phyloP scores from a whole-genome alignment of 2,888 invertebrate genomes.

The Cenopis cana region DNA sequence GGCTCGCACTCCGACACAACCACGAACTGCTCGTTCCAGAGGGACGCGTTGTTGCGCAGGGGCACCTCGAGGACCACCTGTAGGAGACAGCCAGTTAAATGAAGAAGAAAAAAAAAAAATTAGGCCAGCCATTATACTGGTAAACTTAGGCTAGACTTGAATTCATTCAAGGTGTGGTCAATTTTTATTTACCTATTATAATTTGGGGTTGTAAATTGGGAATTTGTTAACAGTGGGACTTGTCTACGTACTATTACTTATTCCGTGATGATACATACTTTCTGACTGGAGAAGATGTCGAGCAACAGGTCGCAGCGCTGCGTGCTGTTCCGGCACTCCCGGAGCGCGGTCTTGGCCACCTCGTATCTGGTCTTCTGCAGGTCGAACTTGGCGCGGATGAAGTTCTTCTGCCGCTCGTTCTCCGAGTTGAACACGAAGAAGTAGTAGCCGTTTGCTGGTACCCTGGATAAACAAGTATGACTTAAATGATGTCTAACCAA shows the following conservation, averaged over 20 bases:
- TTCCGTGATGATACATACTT: constrained; percentile 67
- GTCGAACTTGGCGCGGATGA: constrained; percentile 88
- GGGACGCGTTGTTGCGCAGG: constrained; percentile 85
- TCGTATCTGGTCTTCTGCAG: constrained; percentile 90
- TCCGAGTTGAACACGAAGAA: constrained; percentile 94
- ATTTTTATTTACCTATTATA: too few relatives aligned
- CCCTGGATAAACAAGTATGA: constrained; percentile 69
- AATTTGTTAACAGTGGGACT: too few relatives aligned
- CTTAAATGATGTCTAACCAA: too few relatives aligned
- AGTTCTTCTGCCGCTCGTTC: constrained; percentile 90
- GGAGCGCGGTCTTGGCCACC: constrained; percentile 85
- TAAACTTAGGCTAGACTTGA: too few relatives aligned
- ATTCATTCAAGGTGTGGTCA: too few relatives aligned
- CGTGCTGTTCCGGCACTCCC: constrained; percentile 87
- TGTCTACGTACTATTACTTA: too few relatives aligned
- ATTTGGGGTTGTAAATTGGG: too few relatives aligned
- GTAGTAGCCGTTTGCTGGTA: constrained; percentile 91
- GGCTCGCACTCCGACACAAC: constrained; percentile 91
- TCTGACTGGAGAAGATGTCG: constrained; percentile 88
- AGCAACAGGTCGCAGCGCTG: constrained; percentile 87
- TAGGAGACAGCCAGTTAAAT: not conserved
- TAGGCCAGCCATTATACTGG: too few relatives aligned
- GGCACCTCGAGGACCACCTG: constrained; percentile 89
- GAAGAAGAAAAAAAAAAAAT: too few relatives aligned
- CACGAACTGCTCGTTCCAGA: constrained; percentile 90